These are phyloP conservation scores for Herpetotheres cachinnans DNA, from an alignment of 2,113 vertebrate genomes.

Conservation along the genomic window DNA sequence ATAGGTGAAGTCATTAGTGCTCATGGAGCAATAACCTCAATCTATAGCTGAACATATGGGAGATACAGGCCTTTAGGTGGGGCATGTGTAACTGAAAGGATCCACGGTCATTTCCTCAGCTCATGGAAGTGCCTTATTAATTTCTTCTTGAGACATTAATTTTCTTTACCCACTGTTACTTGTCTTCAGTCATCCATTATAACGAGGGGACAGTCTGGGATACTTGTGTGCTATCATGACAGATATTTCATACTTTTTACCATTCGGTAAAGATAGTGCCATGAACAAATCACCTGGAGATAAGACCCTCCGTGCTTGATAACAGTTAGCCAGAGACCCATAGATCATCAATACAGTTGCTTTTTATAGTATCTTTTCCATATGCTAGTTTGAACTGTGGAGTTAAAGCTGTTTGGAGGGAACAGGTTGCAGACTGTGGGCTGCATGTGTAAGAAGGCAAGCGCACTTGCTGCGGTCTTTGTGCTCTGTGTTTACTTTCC, in stretches of 20 bases:
- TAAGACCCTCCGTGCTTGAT: background rate
- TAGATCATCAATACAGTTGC: background rate
- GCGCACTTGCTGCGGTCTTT: background rate
- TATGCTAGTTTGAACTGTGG: background rate
- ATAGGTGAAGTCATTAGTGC: background rate
- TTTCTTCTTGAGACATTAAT: constrained; percentile 6
- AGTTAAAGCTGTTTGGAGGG: background rate
- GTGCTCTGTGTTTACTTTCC: background rate
- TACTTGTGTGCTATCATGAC: background rate
- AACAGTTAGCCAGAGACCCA: background rate
- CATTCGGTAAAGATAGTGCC: constrained; percentile 15
- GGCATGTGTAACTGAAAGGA: background rate
- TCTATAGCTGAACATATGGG: background rate
- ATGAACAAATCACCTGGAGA: constrained; percentile 23
- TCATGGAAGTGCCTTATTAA: background rate
- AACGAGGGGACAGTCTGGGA: background rate
- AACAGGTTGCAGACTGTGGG: background rate
- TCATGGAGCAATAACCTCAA: background rate
- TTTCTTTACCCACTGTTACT: background rate
- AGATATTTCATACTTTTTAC: constrained; percentile 6
- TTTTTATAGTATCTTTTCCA: constrained; percentile 1
- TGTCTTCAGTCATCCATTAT: background rate
- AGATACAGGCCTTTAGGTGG: background rate
- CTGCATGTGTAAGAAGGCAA: background rate
- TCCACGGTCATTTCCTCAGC: background rate